Evolutionary conservation across 1,140 invertebrate species (phyloP).

Genomic region (Penaeus chinensis): DNA sequence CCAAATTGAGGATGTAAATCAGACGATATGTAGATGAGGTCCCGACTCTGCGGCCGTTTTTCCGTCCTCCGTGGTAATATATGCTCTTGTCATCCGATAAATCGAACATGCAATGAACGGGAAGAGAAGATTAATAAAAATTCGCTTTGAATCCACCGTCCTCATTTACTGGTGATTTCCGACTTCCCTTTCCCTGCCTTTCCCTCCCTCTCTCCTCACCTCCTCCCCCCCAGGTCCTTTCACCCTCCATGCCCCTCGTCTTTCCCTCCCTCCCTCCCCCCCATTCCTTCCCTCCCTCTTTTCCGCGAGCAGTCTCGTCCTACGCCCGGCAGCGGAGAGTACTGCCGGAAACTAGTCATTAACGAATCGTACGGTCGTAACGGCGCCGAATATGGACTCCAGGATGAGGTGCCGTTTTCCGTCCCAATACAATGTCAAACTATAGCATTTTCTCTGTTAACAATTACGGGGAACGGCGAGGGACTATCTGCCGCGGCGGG

Average conservation of each 20-base stretch:
- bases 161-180: constrained; percentile 43
- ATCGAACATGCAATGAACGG: constrained; percentile 50
- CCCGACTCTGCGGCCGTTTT: constrained; percentile 13
- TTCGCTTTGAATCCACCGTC: constrained; percentile 25
- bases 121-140: constrained; percentile 54
- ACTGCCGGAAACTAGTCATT: constrained; percentile 47
- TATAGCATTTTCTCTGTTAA: no score
- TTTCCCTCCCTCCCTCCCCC: background rate
- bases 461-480: no score
- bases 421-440: no score
- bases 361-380: constrained; percentile 43
- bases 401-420: no score
- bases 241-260: background rate
- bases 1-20: constrained; percentile 48
- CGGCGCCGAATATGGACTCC: constrained; percentile 21
- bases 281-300: background rate
- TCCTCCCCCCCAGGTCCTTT: background rate
- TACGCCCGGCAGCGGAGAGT: constrained; percentile 23
- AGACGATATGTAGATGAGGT: constrained; percentile 39
- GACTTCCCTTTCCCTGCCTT: background rate
- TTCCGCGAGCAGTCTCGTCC: background rate
- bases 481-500: no score
- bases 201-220: background rate
- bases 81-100: constrained; percentile 44
- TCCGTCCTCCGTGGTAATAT: constrained; percentile 32